Evolutionary conservation across 2,113 vertebrate genomes (phyloP), one percentile per base, ranked within the genome.

Genomic region (Ochotona curzoniae): DNA sequence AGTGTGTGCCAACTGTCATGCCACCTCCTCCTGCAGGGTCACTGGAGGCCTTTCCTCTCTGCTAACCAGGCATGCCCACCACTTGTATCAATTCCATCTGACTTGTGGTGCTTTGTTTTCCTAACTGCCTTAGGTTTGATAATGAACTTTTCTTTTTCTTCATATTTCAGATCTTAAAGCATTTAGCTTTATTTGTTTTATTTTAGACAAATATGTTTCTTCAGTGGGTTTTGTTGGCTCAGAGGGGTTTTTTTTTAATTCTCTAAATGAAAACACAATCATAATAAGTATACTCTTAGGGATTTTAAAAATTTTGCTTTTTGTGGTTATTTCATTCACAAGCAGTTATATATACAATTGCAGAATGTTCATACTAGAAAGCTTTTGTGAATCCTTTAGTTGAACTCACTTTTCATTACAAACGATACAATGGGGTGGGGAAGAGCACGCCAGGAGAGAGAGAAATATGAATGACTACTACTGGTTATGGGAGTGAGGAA

Each of bases 321-420:
- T 60, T 82, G 74, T 49, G 38, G 38, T 67, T 86, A 80, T 75
- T 83, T 79, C 66, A 47, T 69, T 80, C 73, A 80, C 49, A 79
- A 63, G 49, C 38, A 86, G 61, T 85, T 73, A 89, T 60, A 88
- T 57, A n/a, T 54, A 88, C 44, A 84, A 71, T 82, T 78, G 75
- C 8, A 71, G 74, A 73, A 89, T 30, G 54, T 66, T 54, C 51
- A 74, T 61, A 44, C 20, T 15, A 64, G 71, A 32, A 83, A 80
- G 15, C 21, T 23, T 89, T 25, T 92, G 10, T 2, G 69, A 44
- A 63, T 86, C 76, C 60, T 57, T 74, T 67, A 35, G 51, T 51
- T 7, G 57, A 80, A 93, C 54, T 83, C 9, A 49, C 67, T 87
- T 70, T 69, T 83, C 14, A 60, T 87, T 60, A 66, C 83, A 93